Evolutionary conservation across 2,888 invertebrate genomes (phyloP), one percentile per base, ranked within the genome.

Genomic region (Spisula subtruncata): DNA sequence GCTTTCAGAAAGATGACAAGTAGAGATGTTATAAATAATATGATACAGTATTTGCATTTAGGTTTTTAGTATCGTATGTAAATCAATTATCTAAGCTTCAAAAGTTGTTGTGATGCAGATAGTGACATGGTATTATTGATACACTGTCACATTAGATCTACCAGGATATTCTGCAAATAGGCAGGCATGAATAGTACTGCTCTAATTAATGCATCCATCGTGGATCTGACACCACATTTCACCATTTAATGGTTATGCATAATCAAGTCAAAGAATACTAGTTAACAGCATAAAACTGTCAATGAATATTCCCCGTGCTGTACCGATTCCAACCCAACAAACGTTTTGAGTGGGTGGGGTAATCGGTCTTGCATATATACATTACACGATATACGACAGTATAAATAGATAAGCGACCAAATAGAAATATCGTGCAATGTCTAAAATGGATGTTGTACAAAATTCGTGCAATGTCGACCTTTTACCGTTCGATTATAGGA

Each of bases 401-500:
- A 18, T 16, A 4, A 75, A 32, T 0, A 16, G 18, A 32, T 35
- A 16, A 75, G 35, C 75, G 35, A 75, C 35, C 18, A 75, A 75
- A 75, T 14, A 35, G 16, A 75, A 75, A 29, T 18, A 32, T 75
- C 75, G 18, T 75, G 75, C 75, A 75, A 35, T 35, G 35, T 35
- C 32, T 35, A 75, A 14, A 35, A 5, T 32, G 32, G 18, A 75
- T 32, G 25, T 66, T 75, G 14, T 25, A 35, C 25, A 35, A 32
- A 75, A 75, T 75, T 75, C 48, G 71, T 51, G n/a, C 71, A 29
- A 84, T 71, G 75, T 32, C 20, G 51, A 71, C 71, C 29, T 51
- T 46, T 54, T 84, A 75, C 25, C 51, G 32, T 51, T 51, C n/a
- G 14, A 84, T 75, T 29, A 75, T 29, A 79, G 71, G 54, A 84